Percentiles rank a stretch among this genome's conserved stretches.
These are phyloP conservation scores for Astatoreochromis straeleni DNA, from an alignment of 2,113 vertebrate species.

Conservation along the genomic window DNA sequence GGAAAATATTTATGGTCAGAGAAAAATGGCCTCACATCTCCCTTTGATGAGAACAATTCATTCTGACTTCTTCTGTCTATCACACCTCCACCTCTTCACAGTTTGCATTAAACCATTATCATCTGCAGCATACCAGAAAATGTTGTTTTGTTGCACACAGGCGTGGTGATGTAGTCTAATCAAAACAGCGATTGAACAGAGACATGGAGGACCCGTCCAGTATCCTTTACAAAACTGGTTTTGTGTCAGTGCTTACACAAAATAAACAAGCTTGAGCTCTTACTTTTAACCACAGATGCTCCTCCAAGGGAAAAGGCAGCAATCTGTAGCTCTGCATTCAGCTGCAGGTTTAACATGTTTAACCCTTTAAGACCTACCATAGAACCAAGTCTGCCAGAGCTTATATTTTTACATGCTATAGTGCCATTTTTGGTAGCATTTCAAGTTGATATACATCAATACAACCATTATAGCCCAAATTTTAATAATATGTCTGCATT, in stretches of 20 bases:
- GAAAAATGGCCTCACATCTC: background rate
- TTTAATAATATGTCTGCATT: too few species aligned
- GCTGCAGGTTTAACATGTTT: background rate
- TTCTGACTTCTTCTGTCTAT: background rate
- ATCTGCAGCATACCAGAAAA: background rate
- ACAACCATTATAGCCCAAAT: too few species aligned
- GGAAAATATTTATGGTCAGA: background rate
- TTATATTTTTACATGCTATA: too few species aligned
- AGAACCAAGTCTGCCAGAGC: too few species aligned
- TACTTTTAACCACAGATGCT: background rate
- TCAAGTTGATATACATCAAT: too few species aligned
- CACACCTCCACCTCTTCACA: background rate
- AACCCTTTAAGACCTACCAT: background rate
- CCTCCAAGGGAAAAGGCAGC: background rate
- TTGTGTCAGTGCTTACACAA: background rate
- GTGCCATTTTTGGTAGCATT: too few species aligned
- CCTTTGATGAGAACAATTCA: background rate
- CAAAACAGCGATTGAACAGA: rapidly evolving
- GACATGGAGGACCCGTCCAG: background rate
- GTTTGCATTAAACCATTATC: background rate
- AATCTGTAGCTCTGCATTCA: background rate
- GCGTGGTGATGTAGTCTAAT: background rate
- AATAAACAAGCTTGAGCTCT: background rate
- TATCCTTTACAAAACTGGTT: background rate
- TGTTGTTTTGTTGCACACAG: background rate